phyloP scores from a whole-genome alignment of 2,888 invertebrate genomes.

The Cylloceria caligata region DNA sequence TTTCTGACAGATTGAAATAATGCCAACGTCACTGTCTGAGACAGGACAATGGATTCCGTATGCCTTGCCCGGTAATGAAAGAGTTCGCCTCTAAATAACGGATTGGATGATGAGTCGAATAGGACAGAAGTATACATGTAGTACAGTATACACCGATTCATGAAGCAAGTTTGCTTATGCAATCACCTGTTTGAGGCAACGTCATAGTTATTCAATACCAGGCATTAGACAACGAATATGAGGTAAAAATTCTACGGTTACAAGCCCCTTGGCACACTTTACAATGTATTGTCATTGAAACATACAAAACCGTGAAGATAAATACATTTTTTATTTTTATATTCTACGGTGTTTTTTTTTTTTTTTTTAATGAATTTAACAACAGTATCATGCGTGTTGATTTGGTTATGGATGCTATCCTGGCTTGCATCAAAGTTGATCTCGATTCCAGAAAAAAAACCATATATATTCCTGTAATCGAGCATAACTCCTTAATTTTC shows the following conservation, averaged over 20 bases:
- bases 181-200: neutral
- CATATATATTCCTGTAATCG: constrained; percentile 38
- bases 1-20: constrained; percentile 67
- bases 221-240: neutral
- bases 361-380: too few relatives aligned
- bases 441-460: constrained; percentile 20
- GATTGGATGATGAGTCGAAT: constrained; percentile 12
- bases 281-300: neutral
- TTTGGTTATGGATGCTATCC: too few relatives aligned
- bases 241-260: neutral
- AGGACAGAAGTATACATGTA: neutral
- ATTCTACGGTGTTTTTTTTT: neutral
- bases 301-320: neutral
- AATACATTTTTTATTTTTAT: neutral
- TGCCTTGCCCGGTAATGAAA: constrained; percentile 44
- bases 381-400: too few relatives aligned
- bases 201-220: neutral
- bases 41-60: constrained; percentile 53
- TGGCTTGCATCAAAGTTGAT: too few relatives aligned
- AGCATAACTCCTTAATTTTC: constrained; percentile 39
- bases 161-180: constrained; percentile 9
- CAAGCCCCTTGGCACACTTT: neutral
- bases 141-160: neutral
- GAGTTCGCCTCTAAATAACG: constrained; percentile 35
- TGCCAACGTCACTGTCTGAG: constrained; percentile 43